phyloP scores from a whole-genome alignment of 2,113 vertebrate genomes.

The Microtus richardsoni region DNA sequence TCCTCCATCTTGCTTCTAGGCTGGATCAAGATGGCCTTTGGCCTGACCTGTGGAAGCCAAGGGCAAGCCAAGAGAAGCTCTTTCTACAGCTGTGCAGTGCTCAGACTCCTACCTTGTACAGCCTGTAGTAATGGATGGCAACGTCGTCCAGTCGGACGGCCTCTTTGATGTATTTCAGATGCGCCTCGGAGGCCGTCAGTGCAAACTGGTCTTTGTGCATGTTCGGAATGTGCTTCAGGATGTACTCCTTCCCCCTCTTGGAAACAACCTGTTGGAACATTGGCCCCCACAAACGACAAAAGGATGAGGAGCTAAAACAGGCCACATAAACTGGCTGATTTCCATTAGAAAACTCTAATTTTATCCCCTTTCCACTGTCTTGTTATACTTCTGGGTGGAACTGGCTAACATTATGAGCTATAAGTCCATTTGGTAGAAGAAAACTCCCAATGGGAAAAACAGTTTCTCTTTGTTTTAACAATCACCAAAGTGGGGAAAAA shows the following conservation, averaged over 20 bases:
- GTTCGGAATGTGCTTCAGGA: slow-evolving; percentile 97
- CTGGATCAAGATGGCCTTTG: background rate
- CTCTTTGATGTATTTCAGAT: slow-evolving; percentile 98
- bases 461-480: slow-evolving; percentile 13
- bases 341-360: slow-evolving; percentile 28
- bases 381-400: slow-evolving; percentile 10
- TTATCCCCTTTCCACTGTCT: background rate
- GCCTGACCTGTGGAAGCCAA: background rate
- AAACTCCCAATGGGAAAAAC: slow-evolving; percentile 45
- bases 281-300: background rate
- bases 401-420: slow-evolving; percentile 6
- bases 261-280: slow-evolving; percentile 92
- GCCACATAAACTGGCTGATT: background rate
- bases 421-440: background rate
- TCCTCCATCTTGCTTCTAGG: background rate
- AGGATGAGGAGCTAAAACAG: slow-evolving; percentile 9
- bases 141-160: slow-evolving; percentile 96
- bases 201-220: slow-evolving; percentile 99
- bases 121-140: slow-evolving; percentile 96
- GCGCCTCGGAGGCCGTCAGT: slow-evolving; percentile 96
- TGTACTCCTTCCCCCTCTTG: slow-evolving; percentile 97
- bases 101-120: slow-evolving; percentile 92
- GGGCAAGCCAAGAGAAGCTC: background rate
- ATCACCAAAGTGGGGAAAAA: background rate
- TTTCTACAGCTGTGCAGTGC: background rate